These are phyloP conservation scores for Drosophila barbarae DNA, from an alignment of 2,888 invertebrate species.

Conservation along the genomic window DNA sequence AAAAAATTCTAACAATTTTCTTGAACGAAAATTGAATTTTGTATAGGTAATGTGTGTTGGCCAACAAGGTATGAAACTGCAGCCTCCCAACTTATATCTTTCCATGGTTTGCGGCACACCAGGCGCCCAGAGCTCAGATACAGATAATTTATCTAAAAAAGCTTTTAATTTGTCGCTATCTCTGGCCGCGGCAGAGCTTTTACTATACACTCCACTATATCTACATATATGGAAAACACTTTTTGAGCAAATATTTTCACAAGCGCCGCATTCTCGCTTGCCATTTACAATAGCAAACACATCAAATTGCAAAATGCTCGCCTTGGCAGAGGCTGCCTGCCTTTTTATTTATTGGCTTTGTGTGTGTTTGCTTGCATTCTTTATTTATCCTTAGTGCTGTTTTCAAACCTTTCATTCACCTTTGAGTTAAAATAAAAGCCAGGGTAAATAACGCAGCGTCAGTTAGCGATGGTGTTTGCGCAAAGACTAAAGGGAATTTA, in stretches of 20 bases:
- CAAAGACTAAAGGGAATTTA: conserved; percentile 38
- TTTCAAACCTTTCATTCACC: conserved; percentile 44
- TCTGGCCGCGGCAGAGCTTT: conserved; percentile 14
- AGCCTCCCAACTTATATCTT: conserved; percentile 14
- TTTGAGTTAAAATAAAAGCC: conserved; percentile 33
- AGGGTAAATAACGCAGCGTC: conserved; percentile 32
- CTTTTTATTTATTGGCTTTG: conserved; percentile 8
- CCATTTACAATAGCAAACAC: conserved; percentile 45
- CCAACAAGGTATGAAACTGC: neutral
- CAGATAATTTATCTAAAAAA: conserved; percentile 17
- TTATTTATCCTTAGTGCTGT: conserved; percentile 27
- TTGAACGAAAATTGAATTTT: conserved; percentile 7
- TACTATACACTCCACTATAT: conserved; percentile 17
- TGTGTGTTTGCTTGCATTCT: conserved; percentile 23
- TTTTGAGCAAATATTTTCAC: conserved; percentile 47
- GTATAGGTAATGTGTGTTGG: neutral
- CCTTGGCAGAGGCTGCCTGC: conserved; percentile 19
- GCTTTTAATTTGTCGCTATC: conserved; percentile 27
- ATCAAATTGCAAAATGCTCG: conserved; percentile 43
- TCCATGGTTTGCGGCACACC: neutral
- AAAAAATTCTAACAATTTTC: conserved; percentile 25
- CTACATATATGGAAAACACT: conserved; percentile 33
- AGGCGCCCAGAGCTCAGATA: conserved; percentile 14
- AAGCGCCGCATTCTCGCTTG: conserved; percentile 35
- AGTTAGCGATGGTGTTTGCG: conserved; percentile 47